Evolutionary conservation across 37 sponge, comb jelly and placozoan genomes (phyloP), one percentile per base, ranked within the genome.

Genomic region (Haliclona indistincta): DNA sequence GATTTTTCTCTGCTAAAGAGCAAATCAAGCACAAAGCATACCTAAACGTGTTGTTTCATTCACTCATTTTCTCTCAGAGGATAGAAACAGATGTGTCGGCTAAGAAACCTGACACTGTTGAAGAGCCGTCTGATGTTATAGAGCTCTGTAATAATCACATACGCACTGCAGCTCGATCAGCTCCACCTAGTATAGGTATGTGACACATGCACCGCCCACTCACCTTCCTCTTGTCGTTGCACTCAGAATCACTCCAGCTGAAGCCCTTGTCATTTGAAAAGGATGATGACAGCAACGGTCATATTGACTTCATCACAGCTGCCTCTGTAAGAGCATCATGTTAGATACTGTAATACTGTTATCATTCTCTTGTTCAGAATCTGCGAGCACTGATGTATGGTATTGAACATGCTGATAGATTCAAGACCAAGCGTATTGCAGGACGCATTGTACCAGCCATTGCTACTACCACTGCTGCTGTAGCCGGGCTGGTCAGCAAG

Each of bases 401-500:
- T 15, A 98, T 98, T 44, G 95, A 92, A 35, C 42, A 76, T 41
- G 96, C 82, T 1, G 96, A 98, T 77, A 54, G 94, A 34, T 76
- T 82, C 68, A 95, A 95, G 56, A 93, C 94, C 19, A 98, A 98
- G 64, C 79, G 82, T 40, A 95, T 98, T 39, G 99, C 99, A n/a
- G 99, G 99, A 15, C 68, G 89, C 34, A 98, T 98, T 74, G 94
- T 98, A 25, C 99, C 99, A 10, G 99, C 99, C 45, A 98, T 98
- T 19, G 99, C 99, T 17, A 98, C 99, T 29, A 98, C 99, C n/a
- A 98, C 99, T 51, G 93, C 99, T 23, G 87, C 94, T 35, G 91
- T 98, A 1, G 91, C 96, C 62, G 99, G 99, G 41, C 75, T 98
- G 38, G 99, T 97, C 30, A 81, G 91, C 37, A 19, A 13, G 3